Conservation (phyloP, 1,140 invertebrate species). For the Drosophila funebris region DNA sequence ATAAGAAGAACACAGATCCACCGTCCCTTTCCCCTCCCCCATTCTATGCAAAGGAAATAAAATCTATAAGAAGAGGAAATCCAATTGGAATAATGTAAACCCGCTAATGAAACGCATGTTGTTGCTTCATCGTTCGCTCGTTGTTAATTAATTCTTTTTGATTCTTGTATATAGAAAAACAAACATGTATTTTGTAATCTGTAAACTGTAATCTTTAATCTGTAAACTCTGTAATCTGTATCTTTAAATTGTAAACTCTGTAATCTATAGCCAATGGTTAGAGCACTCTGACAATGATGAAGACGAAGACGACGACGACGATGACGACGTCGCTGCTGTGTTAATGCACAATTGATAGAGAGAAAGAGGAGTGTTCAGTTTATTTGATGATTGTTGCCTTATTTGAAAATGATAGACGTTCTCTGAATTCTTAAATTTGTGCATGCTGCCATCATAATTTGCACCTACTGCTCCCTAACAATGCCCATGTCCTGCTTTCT, state of each 20-base stretch:
- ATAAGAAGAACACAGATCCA: slow-evolving; percentile 6
- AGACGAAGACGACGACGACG: not conserved
- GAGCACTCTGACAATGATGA: not conserved
- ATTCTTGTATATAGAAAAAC: slow-evolving; percentile 36
- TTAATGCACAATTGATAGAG: not conserved
- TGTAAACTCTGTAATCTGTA: slow-evolving; percentile 3
- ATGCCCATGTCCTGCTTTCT: too few species aligned
- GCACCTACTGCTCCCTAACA: not conserved
- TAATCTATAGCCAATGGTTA: slow-evolving; percentile 4
- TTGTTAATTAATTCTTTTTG: slow-evolving; percentile 25
- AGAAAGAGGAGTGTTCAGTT: not conserved
- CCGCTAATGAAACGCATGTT: slow-evolving; percentile 9
- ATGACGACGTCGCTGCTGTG: not conserved
- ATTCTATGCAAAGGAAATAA: too few species aligned
- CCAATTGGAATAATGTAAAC: not conserved
- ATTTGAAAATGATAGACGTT: too few species aligned
- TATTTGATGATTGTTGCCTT: not conserved
- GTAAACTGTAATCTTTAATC: slow-evolving; percentile 5
- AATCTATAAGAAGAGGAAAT: not conserved
- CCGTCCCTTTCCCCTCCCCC: too few species aligned
- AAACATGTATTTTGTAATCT: slow-evolving; percentile 20
- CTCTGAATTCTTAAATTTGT: not conserved
- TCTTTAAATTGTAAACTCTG: slow-evolving; percentile 2
- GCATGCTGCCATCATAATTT: not conserved
- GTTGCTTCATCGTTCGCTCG: slow-evolving; percentile 25